Percentiles rank a stretch among this genome's conserved stretches.
Evolutionary conservation across 1,140 invertebrate species (phyloP).

Genomic region (Apis florea): DNA sequence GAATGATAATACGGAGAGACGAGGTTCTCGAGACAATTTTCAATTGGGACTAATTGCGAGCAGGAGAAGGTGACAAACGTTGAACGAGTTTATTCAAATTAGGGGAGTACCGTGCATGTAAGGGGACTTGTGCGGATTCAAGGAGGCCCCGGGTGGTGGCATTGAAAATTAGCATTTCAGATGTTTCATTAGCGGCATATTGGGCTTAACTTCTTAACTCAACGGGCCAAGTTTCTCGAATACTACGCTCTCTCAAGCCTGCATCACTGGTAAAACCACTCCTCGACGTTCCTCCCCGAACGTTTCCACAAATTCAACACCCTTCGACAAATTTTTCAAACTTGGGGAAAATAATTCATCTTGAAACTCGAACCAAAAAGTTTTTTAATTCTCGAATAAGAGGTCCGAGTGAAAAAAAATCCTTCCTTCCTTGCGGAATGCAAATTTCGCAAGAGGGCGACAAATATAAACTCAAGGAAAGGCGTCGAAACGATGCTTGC

Average conservation of each 20-base stretch:
- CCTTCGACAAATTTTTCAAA: too few relatives aligned
- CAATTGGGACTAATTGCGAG: background rate
- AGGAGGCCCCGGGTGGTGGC: background rate
- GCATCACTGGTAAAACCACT: background rate
- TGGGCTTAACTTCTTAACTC: constrained; percentile 34
- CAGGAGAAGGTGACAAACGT: background rate
- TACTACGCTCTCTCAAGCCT: background rate
- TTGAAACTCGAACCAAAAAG: too few relatives aligned
- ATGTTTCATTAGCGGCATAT: constrained; percentile 45
- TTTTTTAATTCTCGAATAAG: too few relatives aligned
- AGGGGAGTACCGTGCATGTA: background rate
- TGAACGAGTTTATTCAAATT: constrained; percentile 18
- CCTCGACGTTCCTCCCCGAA: background rate
- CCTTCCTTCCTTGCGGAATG: too few relatives aligned
- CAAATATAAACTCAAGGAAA: background rate
- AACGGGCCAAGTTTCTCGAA: background rate
- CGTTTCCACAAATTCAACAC: too few relatives aligned
- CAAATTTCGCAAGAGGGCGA: background rate
- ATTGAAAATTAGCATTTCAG: constrained; percentile 45
- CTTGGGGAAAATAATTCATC: too few relatives aligned
- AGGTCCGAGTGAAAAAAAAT: too few relatives aligned
- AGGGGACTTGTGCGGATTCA: constrained; percentile 4
- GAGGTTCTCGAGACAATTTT: background rate
- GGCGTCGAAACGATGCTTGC: background rate
- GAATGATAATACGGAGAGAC: background rate